phyloP scores from a whole-genome alignment of 2,113 vertebrate species.

The Pavo muticus region DNA sequence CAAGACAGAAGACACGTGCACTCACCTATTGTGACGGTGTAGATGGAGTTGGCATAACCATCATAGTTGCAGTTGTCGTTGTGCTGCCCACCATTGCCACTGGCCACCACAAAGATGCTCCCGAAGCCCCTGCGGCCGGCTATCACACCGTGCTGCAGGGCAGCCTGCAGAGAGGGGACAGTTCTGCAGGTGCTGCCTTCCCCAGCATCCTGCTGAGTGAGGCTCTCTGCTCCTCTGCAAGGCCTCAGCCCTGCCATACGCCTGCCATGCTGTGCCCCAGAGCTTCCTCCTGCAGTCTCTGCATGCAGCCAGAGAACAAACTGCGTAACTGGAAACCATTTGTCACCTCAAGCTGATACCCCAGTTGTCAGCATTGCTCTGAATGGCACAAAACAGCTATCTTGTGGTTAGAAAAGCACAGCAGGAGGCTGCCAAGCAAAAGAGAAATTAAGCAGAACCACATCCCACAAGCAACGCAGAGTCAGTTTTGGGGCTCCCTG shows the following conservation, averaged over 20 bases:
- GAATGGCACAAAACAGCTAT: not conserved
- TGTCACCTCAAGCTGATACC: not conserved
- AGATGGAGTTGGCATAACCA: slow-evolving; percentile 98
- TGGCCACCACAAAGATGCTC: slow-evolving; percentile 97
- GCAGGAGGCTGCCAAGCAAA: not conserved
- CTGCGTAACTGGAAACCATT: not conserved
- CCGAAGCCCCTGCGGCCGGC: slow-evolving; percentile 93
- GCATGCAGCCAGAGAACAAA: not conserved
- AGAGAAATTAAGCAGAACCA: not conserved
- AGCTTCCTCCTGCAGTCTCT: not conserved
- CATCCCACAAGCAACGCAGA: not conserved
- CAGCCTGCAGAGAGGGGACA: slow-evolving; percentile 79
- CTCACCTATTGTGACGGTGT: slow-evolving; percentile 95
- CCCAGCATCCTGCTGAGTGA: not conserved
- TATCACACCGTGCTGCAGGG: slow-evolving; percentile 94
- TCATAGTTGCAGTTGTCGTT: slow-evolving; percentile 98
- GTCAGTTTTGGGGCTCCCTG: not conserved
- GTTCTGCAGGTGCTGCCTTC: accelerated
- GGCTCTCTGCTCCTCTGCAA: not conserved
- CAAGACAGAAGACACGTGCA: accelerated
- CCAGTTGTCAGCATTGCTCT: accelerated
- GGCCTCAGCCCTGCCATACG: not conserved
- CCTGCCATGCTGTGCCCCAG: not conserved
- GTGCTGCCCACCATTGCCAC: slow-evolving; percentile 94
- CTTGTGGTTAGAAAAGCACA: not conserved